Base-by-base conservation (phyloP, 2,888 invertebrate genomes). In the Diarsia rubi region DNA sequence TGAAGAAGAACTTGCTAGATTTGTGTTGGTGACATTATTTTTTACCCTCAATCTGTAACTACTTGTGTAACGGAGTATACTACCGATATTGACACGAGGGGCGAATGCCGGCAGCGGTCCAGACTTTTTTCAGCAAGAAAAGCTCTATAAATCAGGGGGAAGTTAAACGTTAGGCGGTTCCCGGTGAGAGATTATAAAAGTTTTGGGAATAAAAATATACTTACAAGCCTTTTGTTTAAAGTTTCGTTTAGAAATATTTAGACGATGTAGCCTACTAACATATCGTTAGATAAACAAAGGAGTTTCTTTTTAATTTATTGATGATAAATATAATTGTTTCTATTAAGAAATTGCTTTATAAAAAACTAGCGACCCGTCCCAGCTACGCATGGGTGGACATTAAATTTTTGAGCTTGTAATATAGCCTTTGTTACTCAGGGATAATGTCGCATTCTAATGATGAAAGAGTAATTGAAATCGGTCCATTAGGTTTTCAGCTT, bases 91-190 rank as follows among this genome's bases (percentile, higher is more conserved):
- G 88, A 90, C 85, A 86, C 81, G 60, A 74, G 78, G 69, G 75
- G 84, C 73, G 82, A 81, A 77, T 71, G 80, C 81, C 90, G 91
- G 91, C 92, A 90, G 78, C 74, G 86, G 84, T 90, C 91, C 91
- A 92, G 89, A 88, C 88, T 89, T 92, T 72, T 91, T 88, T 84
- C 82, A 85, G 69, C 80, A 78, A 86, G 83, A 83, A 86, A 79
- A 80, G 78, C 87, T 84, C 82, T 79, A 86, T 89, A 87, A 89
- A 89, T 90, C 88, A 91, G 83, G 52, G 31, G 42, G 57, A 73
- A 86, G 73, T 82, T 78, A 75, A 82, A 75, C 59, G 60, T 74
- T 78, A 81, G 78, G 73, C 78, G 83, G 80, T 85, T 76, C 81
- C 82, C 80, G 69, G 77, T 74, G 60, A 70, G 82, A 83, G 81